These are phyloP conservation scores for Danaus chrysippus DNA, from an alignment of 2,888 invertebrate species.

Conservation along the genomic window DNA sequence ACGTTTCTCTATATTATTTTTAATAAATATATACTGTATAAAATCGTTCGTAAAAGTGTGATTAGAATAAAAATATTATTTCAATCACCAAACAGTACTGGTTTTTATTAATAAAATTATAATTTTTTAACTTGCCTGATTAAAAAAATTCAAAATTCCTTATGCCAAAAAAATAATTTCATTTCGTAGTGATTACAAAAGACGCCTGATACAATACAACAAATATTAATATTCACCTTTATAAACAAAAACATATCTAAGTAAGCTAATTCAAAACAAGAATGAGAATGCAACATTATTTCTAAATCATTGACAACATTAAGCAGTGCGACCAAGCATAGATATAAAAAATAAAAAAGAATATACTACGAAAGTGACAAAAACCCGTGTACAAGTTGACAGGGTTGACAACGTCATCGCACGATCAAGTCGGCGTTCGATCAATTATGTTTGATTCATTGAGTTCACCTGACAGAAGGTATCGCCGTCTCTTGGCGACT, in stretches of 20 bases:
- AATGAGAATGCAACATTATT: slow-evolving; percentile 16
- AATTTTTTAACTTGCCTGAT: no score
- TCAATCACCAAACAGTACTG: no score
- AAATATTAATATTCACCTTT: no score
- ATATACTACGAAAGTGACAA: slow-evolving; percentile 54
- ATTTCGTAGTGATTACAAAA: no score
- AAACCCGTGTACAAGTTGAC: slow-evolving; percentile 60
- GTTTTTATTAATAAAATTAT: no score
- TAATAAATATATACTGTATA: not conserved
- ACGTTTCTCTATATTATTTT: slow-evolving; percentile 1
- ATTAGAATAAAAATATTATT: no score
- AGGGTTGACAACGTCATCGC: slow-evolving; percentile 45
- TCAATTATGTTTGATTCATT: slow-evolving; percentile 75
- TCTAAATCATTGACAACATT: slow-evolving; percentile 33
- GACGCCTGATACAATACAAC: no score
- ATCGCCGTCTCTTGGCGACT: slow-evolving; percentile 49
- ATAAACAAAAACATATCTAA: not conserved
- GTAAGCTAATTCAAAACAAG: slow-evolving; percentile 12
- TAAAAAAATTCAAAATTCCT: no score
- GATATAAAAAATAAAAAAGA: slow-evolving; percentile 33
- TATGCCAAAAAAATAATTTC: no score
- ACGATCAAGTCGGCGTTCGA: slow-evolving; percentile 46
- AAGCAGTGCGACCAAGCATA: slow-evolving; percentile 30
- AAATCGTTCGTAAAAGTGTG: not conserved
- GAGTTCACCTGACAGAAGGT: slow-evolving; percentile 52